These are phyloP conservation scores for Drosophila prolongata DNA, from an alignment of 2,888 invertebrate species.

Conservation along the genomic window DNA sequence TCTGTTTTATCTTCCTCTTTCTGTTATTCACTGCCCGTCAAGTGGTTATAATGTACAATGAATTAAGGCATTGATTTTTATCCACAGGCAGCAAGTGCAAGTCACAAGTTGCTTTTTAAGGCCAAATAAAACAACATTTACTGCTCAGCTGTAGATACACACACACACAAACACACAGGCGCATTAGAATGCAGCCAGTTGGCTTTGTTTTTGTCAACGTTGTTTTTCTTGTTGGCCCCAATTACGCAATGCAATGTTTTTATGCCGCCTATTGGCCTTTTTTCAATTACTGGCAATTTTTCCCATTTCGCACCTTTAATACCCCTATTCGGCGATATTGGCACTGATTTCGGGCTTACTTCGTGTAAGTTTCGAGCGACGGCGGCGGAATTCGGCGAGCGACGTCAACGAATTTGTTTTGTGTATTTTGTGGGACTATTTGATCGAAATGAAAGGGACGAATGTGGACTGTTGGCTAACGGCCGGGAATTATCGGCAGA, in stretches of 20 bases:
- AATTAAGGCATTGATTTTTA: constrained; percentile 55
- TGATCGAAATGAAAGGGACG: neutral
- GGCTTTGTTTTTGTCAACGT: constrained; percentile 41
- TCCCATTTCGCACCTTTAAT: constrained; percentile 1
- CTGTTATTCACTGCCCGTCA: constrained; percentile 28
- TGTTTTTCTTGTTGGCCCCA: constrained; percentile 46
- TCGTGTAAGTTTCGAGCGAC: constrained; percentile 34
- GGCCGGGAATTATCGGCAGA: neutral
- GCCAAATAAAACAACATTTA: constrained; percentile 52
- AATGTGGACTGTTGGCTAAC: neutral
- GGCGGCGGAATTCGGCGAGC: constrained; percentile 37
- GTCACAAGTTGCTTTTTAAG: constrained; percentile 55
- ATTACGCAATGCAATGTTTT: constrained; percentile 65
- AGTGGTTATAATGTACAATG: constrained; percentile 23
- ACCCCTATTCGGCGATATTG: neutral
- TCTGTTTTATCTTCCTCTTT: constrained; percentile 9
- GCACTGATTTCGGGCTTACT: constrained; percentile 56
- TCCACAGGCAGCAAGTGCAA: constrained; percentile 13
- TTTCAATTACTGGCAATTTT: constrained; percentile 1
- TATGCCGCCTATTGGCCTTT: constrained; percentile 9
- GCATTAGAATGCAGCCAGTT: constrained; percentile 55
- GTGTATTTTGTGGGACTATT: constrained; percentile 33
- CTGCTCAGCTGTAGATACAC: constrained; percentile 49
- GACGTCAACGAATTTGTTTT: constrained; percentile 59
- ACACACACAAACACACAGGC: constrained; percentile 40